A percentile compares a stretch with the other conserved stretches of the same genome.
Evolutionary conservation across 2,113 vertebrate genomes (phyloP).

Genomic region (Pelmatolapia mariae): DNA sequence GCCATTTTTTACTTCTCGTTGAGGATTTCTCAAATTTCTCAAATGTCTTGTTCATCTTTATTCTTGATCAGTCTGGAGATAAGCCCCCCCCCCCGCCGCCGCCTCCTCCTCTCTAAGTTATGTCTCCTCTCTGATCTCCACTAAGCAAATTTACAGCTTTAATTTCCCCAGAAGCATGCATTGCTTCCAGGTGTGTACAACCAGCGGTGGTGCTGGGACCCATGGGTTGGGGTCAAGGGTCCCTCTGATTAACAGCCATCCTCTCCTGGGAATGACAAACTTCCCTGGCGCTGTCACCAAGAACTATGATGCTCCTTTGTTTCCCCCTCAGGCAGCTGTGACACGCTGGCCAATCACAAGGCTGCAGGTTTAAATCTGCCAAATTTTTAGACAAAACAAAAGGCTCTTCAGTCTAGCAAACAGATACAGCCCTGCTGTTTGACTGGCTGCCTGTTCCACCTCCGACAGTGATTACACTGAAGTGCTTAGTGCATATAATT

Average conservation of each 20-base stretch:
- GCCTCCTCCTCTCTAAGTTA: neutral
- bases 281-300: constrained; percentile 72
- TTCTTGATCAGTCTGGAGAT: no score
- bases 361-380: constrained; percentile 85
- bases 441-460: constrained; percentile 36
- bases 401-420: constrained; percentile 80
- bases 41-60: neutral
- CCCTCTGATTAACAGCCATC: constrained; percentile 78
- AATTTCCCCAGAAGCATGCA: constrained; percentile 56
- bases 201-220: neutral
- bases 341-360: constrained; percentile 83
- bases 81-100: no score
- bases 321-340: constrained; percentile 76
- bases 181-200: constrained; percentile 58
- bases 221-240: constrained; percentile 58
- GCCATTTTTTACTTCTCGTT: neutral
- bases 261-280: constrained; percentile 68
- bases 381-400: constrained; percentile 88
- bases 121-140: neutral
- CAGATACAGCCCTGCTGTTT: constrained; percentile 47
- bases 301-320: constrained; percentile 74
- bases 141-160: constrained; percentile 61
- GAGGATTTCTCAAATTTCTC: neutral
- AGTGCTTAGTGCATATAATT: constrained; percentile 89
- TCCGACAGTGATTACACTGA: constrained; percentile 35